These are phyloP conservation scores for Noctua pronuba DNA, from an alignment of 2,888 invertebrate genomes.

Conservation along the genomic window DNA sequence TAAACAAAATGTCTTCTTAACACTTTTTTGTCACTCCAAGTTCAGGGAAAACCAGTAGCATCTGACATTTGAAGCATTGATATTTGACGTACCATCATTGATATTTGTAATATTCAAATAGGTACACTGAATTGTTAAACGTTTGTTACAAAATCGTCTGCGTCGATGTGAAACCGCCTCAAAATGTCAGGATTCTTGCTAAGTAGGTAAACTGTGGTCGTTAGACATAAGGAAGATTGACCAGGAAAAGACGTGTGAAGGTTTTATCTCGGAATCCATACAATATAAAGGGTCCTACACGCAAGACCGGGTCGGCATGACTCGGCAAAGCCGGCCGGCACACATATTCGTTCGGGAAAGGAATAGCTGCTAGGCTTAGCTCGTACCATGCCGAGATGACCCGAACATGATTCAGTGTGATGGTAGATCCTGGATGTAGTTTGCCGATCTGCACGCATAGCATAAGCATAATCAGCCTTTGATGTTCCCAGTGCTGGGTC, in stretches of 20 bases:
- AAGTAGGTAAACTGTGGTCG: constrained; percentile 52
- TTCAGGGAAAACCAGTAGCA: constrained; percentile 55
- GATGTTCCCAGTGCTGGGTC: background rate
- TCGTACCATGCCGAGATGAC: background rate
- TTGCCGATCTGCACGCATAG: background rate
- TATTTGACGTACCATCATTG: constrained; percentile 39
- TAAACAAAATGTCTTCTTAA: constrained; percentile 21
- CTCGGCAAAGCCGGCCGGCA: background rate
- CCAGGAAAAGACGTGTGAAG: constrained; percentile 56
- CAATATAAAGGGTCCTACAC: constrained; percentile 1
- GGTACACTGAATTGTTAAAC: constrained; percentile 59
- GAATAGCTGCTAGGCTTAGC: background rate
- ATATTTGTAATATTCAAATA: constrained; percentile 59
- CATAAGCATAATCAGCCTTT: background rate
- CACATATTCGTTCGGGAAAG: background rate
- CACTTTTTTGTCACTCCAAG: constrained; percentile 47
- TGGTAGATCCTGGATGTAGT: background rate
- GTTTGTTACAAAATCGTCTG: constrained; percentile 54
- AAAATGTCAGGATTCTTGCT: constrained; percentile 64
- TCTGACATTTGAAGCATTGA: constrained; percentile 53
- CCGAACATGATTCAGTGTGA: background rate
- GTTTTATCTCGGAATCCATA: constrained; percentile 42
- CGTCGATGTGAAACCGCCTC: constrained; percentile 51
- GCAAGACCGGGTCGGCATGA: background rate
- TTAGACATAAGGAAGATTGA: constrained; percentile 44